These are phyloP conservation scores for Taxidea taxus DNA, from an alignment of 2,113 vertebrate species.

Conservation along the genomic window DNA sequence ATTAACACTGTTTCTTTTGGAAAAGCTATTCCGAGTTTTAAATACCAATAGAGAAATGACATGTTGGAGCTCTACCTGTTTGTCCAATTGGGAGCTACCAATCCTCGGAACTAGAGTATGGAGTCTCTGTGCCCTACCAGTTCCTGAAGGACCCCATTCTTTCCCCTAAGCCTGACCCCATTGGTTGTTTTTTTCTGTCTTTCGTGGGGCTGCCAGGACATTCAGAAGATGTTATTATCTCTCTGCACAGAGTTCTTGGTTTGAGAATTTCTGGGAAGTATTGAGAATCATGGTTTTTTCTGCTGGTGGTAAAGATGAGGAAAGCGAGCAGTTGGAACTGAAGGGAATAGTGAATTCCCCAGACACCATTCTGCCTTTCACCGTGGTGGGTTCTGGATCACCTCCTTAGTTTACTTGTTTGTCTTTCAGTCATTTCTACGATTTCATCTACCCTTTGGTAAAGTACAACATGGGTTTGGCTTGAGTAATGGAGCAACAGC, in stretches of 20 bases:
- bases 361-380: neutral
- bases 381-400: neutral
- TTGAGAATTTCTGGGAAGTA: slow-evolving; percentile 48
- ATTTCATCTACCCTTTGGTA: neutral
- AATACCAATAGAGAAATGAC: slow-evolving; percentile 43
- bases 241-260: neutral
- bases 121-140: neutral
- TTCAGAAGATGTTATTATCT: slow-evolving; percentile 16
- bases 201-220: neutral
- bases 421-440: neutral
- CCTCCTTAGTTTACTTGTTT: neutral
- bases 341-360: neutral
- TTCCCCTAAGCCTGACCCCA: neutral
- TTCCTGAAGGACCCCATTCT: neutral
- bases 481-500: neutral
- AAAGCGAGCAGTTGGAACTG: neutral
- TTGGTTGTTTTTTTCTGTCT: neutral
- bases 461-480: neutral
- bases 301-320: neutral
- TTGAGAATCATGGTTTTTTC: slow-evolving; percentile 2
- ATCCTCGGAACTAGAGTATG: neutral
- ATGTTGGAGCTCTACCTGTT: slow-evolving; percentile 34
- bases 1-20: slow-evolving; percentile 58
- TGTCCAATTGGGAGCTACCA: neutral
- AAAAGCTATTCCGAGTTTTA: slow-evolving; percentile 24